Evolutionary conservation across 2,113 vertebrate genomes (phyloP).

Genomic region (Sus scrofa): T2T-Sscrofa CM000830.6:113691001-113691500

Average conservation of each 20-base stretch:
- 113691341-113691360: neutral
- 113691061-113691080: constrained; percentile 58
- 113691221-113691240: constrained; percentile 56
- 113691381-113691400: neutral
- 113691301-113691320: neutral
- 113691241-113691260: constrained; percentile 46
- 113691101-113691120: constrained; percentile 51
- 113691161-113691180: constrained; percentile 17
- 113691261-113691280: neutral
- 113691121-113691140: neutral
- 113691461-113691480: neutral
- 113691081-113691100: constrained; percentile 34
- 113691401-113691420: neutral
- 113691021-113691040: constrained; percentile 60
- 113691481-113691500: neutral
- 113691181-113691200: constrained; percentile 15
- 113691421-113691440: neutral
- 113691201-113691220: constrained; percentile 54
- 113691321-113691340: neutral
- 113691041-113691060: constrained; percentile 48
- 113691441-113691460: neutral
- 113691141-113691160: constrained; percentile 35
- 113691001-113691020: constrained; percentile 66
- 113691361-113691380: neutral
- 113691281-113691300: constrained; percentile 22